Evolutionary conservation across 1,140 invertebrate species (phyloP).

Genomic region (Drosophila sulfurigaster): DNA sequence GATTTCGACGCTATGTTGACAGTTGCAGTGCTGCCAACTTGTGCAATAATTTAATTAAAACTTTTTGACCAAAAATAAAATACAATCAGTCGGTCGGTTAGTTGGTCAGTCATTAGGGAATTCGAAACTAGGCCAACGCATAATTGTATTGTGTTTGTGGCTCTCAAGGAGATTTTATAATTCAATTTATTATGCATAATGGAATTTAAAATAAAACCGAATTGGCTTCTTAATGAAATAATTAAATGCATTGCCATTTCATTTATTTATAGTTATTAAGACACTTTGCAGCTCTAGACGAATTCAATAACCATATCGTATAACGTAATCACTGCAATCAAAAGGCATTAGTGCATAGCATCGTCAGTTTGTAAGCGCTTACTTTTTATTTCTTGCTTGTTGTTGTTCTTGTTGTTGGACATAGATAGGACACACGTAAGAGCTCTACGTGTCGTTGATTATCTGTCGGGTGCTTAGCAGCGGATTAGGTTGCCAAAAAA

Average conservation of each 20-base stretch:
- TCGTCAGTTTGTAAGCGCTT: slow-evolving; percentile 28
- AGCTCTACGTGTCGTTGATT: slow-evolving; percentile 70
- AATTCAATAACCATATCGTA: slow-evolving; percentile 41
- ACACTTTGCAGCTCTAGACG: neutral
- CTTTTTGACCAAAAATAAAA: slow-evolving; percentile 54
- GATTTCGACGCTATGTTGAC: slow-evolving; percentile 62
- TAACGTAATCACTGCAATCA: slow-evolving; percentile 37
- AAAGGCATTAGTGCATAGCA: slow-evolving; percentile 36
- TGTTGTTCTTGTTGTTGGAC: slow-evolving; percentile 10
- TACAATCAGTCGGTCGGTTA: slow-evolving; percentile 51
- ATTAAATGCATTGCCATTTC: neutral
- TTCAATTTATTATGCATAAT: slow-evolving; percentile 8
- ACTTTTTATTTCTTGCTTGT: neutral
- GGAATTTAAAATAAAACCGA: neutral
- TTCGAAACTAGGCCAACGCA: slow-evolving; percentile 27
- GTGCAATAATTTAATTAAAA: slow-evolving; percentile 74
- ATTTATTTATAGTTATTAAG: neutral
- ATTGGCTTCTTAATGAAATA: neutral
- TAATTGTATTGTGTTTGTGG: slow-evolving; percentile 26
- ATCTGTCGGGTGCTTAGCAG: slow-evolving; percentile 72
- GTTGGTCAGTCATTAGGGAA: slow-evolving; percentile 32
- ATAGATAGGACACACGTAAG: slow-evolving; percentile 58
- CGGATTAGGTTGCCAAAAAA: slow-evolving; percentile 73
- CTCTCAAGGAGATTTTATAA: neutral
- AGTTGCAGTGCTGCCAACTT: slow-evolving; percentile 62